phyloP scores from a whole-genome alignment of 2,888 invertebrate genomes.

The Phoronis australis region DNA sequence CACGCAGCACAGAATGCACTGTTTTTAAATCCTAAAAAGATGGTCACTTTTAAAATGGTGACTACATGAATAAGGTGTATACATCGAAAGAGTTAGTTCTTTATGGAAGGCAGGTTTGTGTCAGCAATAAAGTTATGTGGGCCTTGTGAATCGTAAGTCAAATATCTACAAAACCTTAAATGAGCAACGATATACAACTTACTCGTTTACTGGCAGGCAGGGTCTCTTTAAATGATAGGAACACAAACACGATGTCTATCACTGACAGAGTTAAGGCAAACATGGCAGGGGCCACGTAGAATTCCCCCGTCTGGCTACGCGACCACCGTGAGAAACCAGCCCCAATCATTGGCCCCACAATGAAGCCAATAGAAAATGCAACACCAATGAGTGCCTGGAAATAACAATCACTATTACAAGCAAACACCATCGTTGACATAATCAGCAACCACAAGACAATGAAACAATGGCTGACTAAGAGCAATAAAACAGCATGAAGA shows the following conservation, averaged over 20 bases:
- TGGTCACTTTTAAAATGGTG: neutral
- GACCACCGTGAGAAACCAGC: slow-evolving; percentile 57
- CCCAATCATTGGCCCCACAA: slow-evolving; percentile 90
- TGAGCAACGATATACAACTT: slow-evolving; percentile 14
- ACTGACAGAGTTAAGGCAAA: slow-evolving; percentile 62
- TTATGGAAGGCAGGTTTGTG: too few species aligned
- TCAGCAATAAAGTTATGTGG: too few species aligned
- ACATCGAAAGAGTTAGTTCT: neutral
- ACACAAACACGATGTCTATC: slow-evolving; percentile 72
- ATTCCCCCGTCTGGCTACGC: slow-evolving; percentile 57
- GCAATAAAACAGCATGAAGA: too few species aligned
- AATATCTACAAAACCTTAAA: too few species aligned
- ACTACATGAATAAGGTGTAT: neutral
- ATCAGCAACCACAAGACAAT: too few species aligned
- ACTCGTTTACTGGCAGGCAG: slow-evolving; percentile 64
- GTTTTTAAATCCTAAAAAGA: too few species aligned
- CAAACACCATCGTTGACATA: too few species aligned
- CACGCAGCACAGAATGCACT: too few species aligned
- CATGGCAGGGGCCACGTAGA: slow-evolving; percentile 75
- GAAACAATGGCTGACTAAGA: too few species aligned
- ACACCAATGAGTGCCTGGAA: slow-evolving; percentile 88
- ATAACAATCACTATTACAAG: slow-evolving; percentile 36
- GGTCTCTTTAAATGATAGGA: slow-evolving; percentile 74
- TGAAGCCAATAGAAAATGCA: slow-evolving; percentile 96
- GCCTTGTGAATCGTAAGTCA: too few species aligned